Percentiles rank a stretch among this genome's conserved stretches.
These are phyloP conservation scores for Xenops minutus DNA, from an alignment of 2,797 vertebrate species.

Conservation along the genomic window DNA sequence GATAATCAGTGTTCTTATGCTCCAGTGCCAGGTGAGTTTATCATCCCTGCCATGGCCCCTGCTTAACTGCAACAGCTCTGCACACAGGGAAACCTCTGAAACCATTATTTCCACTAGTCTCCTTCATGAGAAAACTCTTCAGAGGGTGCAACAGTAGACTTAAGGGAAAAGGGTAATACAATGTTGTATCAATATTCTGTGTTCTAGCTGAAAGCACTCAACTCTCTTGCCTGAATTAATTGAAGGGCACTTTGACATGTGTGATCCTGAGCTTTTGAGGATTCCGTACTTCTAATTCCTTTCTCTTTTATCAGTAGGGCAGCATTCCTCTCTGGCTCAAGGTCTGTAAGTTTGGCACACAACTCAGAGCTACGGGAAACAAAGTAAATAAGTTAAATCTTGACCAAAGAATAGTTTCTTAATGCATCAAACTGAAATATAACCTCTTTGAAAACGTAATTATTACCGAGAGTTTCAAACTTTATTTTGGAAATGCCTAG, in stretches of 20 bases:
- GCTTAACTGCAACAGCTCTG: not conserved
- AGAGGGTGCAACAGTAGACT: not conserved
- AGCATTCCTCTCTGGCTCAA: not conserved
- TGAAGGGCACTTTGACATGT: not conserved
- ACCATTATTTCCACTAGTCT: not conserved
- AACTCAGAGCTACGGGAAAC: not conserved
- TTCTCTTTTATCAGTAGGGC: not conserved
- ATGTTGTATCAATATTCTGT: not conserved
- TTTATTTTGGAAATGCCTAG: conserved; percentile 46
- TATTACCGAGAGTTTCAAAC: not conserved
- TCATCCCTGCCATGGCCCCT: not conserved
- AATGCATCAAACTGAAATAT: not conserved
- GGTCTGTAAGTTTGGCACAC: not conserved
- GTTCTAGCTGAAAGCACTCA: not conserved
- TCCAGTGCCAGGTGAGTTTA: not conserved
- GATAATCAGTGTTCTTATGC: not conserved
- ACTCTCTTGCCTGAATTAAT: not conserved
- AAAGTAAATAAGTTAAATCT: not conserved
- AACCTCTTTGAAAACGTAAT: not conserved
- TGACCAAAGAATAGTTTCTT: not conserved
- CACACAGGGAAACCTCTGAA: not conserved
- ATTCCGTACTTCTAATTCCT: not conserved
- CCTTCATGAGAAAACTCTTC: not conserved
- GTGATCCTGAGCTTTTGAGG: not conserved
- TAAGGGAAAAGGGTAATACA: not conserved